Evolutionary conservation across 2,113 vertebrate genomes (phyloP).

Genomic region (Hymenochirus boettgeri): DNA sequence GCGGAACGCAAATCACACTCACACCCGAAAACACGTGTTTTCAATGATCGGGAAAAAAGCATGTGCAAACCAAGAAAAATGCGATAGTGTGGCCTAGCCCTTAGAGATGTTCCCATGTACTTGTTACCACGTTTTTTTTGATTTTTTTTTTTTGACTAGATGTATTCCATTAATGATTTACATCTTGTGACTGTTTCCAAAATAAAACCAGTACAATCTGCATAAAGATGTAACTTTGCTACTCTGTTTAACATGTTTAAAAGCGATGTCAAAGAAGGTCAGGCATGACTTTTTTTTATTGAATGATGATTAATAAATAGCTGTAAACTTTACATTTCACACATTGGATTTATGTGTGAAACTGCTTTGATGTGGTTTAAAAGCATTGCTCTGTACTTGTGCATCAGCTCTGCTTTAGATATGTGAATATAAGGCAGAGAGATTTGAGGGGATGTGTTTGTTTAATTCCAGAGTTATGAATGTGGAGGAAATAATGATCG

Average conservation of each 20-base stretch:
- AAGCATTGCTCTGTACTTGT: constrained; percentile 11
- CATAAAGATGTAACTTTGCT: constrained; percentile 1
- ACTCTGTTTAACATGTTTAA: neutral
- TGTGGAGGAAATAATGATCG: too few relatives aligned
- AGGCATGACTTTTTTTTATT: neutral
- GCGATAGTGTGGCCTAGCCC: too few relatives aligned
- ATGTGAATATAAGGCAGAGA: constrained; percentile 20
- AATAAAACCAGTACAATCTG: neutral
- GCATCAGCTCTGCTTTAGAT: constrained; percentile 17
- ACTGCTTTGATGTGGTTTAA: constrained; percentile 15
- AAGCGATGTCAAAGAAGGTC: constrained; percentile 20
- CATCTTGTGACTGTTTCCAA: neutral
- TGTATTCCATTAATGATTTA: constrained; percentile 14
- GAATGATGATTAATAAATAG: constrained; percentile 35
- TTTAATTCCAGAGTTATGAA: too few relatives aligned
- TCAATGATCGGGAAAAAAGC: too few relatives aligned
- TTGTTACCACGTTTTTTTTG: too few relatives aligned
- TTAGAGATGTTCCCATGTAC: too few relatives aligned
- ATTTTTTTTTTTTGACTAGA: too few relatives aligned
- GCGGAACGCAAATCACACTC: too few relatives aligned
- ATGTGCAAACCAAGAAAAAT: too few relatives aligned
- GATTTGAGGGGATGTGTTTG: neutral
- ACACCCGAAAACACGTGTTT: too few relatives aligned
- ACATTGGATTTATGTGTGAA: constrained; percentile 26
- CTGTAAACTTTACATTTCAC: constrained; percentile 21